Evolutionary conservation across 2,113 vertebrate genomes (phyloP).

Genomic region (Chitala chitala): DNA sequence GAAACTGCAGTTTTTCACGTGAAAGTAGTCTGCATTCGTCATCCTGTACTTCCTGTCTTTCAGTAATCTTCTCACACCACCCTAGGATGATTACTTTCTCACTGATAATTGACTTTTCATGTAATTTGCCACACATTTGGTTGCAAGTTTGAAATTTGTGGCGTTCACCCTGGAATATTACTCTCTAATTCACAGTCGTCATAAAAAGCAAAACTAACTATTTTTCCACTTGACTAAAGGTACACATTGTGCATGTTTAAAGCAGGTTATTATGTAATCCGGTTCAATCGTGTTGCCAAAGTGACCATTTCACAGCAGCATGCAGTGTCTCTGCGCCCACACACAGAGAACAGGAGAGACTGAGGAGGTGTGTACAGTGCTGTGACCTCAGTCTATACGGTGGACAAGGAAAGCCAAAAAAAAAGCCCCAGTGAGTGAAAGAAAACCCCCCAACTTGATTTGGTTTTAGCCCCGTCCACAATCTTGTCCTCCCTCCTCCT

Average conservation of each 20-base stretch:
- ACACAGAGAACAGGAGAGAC: too few species aligned
- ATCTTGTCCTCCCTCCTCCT: slow-evolving; percentile 42
- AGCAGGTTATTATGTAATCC: too few species aligned
- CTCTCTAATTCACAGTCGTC: background rate
- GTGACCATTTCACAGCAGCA: too few species aligned
- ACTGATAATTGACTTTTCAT: background rate
- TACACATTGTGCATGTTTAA: too few species aligned
- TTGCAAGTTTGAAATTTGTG: background rate
- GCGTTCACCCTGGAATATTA: background rate
- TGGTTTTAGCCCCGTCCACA: slow-evolving; percentile 29
- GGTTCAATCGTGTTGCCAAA: too few species aligned
- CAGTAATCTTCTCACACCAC: background rate
- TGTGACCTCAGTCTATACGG: background rate
- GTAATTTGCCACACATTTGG: background rate
- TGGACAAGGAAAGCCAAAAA: slow-evolving; percentile 15
- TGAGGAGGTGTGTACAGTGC: background rate
- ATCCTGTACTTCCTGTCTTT: background rate
- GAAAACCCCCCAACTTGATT: background rate
- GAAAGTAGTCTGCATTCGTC: too few species aligned
- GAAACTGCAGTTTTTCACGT: background rate
- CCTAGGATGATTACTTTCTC: background rate
- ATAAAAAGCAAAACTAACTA: too few species aligned
- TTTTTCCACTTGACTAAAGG: too few species aligned
- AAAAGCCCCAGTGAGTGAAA: slow-evolving; percentile 31
- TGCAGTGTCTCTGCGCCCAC: too few species aligned